Evolutionary conservation across 2,113 vertebrate species (phyloP), one percentile per base, ranked within the genome.

Genomic region (Amphiprion ocellaris): DNA sequence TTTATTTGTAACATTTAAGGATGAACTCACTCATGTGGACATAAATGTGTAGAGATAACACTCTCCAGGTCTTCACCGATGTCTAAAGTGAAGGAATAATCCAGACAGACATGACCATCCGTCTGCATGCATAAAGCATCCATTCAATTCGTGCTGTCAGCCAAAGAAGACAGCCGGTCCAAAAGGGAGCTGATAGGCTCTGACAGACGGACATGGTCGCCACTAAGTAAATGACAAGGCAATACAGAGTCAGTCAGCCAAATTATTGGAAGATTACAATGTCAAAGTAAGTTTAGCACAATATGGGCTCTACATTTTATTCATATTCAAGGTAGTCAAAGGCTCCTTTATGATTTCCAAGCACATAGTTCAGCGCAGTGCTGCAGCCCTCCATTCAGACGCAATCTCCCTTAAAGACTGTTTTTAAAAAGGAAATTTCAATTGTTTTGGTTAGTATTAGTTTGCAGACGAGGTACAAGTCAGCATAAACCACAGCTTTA

Each of bases 181-280:
- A 62, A 23, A 59, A 62, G 66, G 71, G 77, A 55, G 63, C 67
- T 81, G 86, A 87, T 74, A 65, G 79, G 37, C 76, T 83, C 46
- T 77, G 84, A 88, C 81, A 79, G 61, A 82, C 44, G 14, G 75
- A 83, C 52, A 30, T 62, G 47, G 69, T 54, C 21, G 3, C 56
- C 53, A 71, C 3, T 15, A 69, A 72, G 69, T 23, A 85, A 82
- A 81, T 83, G 80, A 86, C 71, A 76, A 88, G 67, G 69, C 76
- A 83, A 70, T 24, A 37, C 58, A 81, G 75, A 82, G 0, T 64
- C 69, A 87, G 49, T 83, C 80, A 82, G 67, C 61, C 81, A 90
- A 84, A 79, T 65, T 89, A 89, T 83, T 88, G 79, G 26, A 88
- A 83, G 76, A 87, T 83, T 87, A 77, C 66, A 83, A 77, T 55